These are phyloP conservation scores for Poeciliopsis infans DNA, from an alignment of 2,797 vertebrate genomes.

Conservation along the genomic window DNA sequence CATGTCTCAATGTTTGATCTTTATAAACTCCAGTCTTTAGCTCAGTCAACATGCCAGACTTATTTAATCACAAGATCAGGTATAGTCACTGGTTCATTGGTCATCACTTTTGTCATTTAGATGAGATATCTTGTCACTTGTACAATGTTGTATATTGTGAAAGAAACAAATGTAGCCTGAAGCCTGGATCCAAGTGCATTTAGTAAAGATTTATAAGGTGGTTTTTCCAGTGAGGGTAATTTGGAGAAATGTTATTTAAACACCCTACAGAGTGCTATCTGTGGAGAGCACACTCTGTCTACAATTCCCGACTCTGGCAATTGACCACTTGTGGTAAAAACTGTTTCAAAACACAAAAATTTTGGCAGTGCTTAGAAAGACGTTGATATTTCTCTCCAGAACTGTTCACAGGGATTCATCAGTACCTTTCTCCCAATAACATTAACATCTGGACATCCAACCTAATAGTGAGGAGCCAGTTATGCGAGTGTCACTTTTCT, in stretches of 20 bases:
- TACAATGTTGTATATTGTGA: too few species aligned
- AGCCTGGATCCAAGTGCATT: neutral
- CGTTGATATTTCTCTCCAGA: neutral
- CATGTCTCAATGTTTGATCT: neutral
- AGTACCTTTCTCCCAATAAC: neutral
- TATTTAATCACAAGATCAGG: neutral
- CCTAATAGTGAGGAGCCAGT: neutral
- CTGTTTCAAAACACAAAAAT: neutral
- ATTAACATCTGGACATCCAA: neutral
- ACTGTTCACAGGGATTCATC: neutral
- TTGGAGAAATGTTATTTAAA: neutral
- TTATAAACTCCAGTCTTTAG: neutral
- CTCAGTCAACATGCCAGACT: neutral
- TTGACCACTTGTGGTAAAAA: neutral
- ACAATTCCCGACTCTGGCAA: neutral
- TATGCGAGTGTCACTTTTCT: neutral
- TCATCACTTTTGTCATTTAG: neutral
- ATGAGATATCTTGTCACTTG: neutral
- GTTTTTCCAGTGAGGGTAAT: neutral
- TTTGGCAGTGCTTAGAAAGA: neutral
- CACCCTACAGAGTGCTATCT: neutral
- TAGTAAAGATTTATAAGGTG: neutral
- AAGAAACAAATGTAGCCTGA: neutral
- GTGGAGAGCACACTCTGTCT: neutral
- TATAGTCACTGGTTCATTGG: neutral